phyloP scores from a whole-genome alignment of 2,797 vertebrate species.

The Danio albolineatus region DNA sequence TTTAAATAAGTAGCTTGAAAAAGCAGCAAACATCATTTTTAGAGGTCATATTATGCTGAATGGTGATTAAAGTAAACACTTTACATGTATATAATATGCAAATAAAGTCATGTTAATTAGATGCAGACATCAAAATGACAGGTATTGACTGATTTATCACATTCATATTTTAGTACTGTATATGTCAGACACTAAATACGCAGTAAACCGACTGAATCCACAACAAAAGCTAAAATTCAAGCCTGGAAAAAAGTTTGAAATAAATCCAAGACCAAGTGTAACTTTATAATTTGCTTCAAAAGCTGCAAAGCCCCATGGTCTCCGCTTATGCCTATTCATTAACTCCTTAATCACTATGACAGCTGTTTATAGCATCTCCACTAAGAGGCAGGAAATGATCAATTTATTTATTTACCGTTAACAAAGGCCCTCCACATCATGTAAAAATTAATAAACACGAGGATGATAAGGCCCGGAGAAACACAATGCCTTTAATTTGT shows the following conservation, averaged over 20 bases:
- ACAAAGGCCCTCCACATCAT: slow-evolving; percentile 72
- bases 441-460: slow-evolving; percentile 76
- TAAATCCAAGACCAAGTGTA: slow-evolving; percentile 31
- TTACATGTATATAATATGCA: too few species aligned
- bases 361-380: slow-evolving; percentile 67
- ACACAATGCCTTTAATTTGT: slow-evolving; percentile 82
- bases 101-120: too few species aligned
- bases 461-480: slow-evolving; percentile 74
- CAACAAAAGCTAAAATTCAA: slow-evolving; percentile 52
- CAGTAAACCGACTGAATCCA: slow-evolving; percentile 71
- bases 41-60: too few species aligned
- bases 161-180: not conserved
- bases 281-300: slow-evolving; percentile 54
- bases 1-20: too few species aligned
- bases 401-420: slow-evolving; percentile 76
- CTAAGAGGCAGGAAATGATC: slow-evolving; percentile 70
- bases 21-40: too few species aligned
- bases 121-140: too few species aligned
- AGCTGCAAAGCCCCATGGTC: slow-evolving; percentile 59
- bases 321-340: slow-evolving; percentile 72
- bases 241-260: slow-evolving; percentile 56
- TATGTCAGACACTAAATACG: not conserved
- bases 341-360: slow-evolving; percentile 73
- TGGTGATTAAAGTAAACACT: too few species aligned
- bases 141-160: not conserved